Evolutionary conservation across 1,140 invertebrate species (phyloP).

Genomic region (Zaprionus ornatus): DNA sequence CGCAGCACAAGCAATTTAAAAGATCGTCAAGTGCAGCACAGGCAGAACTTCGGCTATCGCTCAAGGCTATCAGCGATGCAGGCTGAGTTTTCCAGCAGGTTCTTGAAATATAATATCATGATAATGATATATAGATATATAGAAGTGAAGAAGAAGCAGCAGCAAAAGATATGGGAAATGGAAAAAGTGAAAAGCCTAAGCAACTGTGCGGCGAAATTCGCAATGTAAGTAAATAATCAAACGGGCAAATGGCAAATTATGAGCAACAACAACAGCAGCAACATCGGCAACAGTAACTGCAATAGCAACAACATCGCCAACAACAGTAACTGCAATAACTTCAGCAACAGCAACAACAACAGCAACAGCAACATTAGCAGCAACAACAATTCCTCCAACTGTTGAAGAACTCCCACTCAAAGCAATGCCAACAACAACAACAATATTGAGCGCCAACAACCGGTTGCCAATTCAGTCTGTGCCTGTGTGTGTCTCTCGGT

Average conservation of each 20-base stretch:
- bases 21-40: slow-evolving; percentile 33
- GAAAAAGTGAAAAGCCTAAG: slow-evolving; percentile 45
- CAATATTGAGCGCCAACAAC: slow-evolving; percentile 54
- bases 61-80: slow-evolving; percentile 41
- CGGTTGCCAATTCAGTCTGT: slow-evolving; percentile 54
- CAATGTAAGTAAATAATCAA: slow-evolving; percentile 63
- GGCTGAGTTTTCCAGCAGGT: slow-evolving; percentile 26
- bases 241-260: slow-evolving; percentile 52
- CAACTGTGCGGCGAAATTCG: slow-evolving; percentile 26
- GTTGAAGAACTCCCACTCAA: slow-evolving; percentile 74
- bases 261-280: slow-evolving; percentile 26
- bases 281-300: slow-evolving; percentile 16
- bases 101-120: slow-evolving; percentile 7
- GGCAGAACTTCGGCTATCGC: slow-evolving; percentile 29
- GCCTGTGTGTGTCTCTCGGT: slow-evolving; percentile 10
- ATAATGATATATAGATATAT: background rate
- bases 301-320: slow-evolving; percentile 14
- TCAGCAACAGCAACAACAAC: slow-evolving; percentile 8
- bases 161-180: slow-evolving; percentile 34
- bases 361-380: too few relatives aligned
- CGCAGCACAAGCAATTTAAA: background rate
- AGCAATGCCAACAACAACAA: slow-evolving; percentile 35
- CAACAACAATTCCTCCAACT: slow-evolving; percentile 32
- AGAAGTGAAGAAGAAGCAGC: background rate
- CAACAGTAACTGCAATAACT: slow-evolving; percentile 17